These are phyloP conservation scores for Rhodeus uyekii DNA, from an alignment of 2,797 vertebrate species.

Conservation along the genomic window DNA sequence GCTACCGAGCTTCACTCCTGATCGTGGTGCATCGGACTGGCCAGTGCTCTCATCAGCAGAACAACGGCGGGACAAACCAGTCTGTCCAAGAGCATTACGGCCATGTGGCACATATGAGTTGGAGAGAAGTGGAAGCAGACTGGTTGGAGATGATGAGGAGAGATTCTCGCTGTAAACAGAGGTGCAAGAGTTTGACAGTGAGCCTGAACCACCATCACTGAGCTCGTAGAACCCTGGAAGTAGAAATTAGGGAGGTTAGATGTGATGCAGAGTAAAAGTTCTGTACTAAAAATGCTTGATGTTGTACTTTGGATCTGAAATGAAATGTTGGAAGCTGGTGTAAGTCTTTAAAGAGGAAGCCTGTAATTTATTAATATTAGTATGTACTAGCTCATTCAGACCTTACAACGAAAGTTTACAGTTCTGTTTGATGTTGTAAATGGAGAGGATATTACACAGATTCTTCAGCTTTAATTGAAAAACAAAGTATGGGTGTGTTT, in stretches of 20 bases:
- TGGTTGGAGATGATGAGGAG: slow-evolving; percentile 80
- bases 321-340: background rate
- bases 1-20: slow-evolving; percentile 72
- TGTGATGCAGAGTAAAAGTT: background rate
- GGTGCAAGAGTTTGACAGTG: slow-evolving; percentile 91
- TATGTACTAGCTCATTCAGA: background rate
- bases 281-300: background rate
- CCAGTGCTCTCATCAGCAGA: slow-evolving; percentile 86
- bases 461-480: background rate
- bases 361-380: background rate
- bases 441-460: background rate
- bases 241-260: slow-evolving; percentile 14
- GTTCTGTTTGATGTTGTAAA: background rate
- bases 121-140: slow-evolving; percentile 70
- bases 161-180: slow-evolving; percentile 91
- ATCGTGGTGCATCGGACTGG: slow-evolving; percentile 71
- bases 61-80: slow-evolving; percentile 77
- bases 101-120: slow-evolving; percentile 64
- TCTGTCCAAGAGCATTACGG: slow-evolving; percentile 47
- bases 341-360: background rate
- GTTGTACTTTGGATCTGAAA: background rate
- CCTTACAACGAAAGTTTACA: background rate
- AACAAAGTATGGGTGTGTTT: background rate
- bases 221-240: slow-evolving; percentile 92
- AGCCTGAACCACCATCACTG: slow-evolving; percentile 91